Evolutionary conservation across 92 coral and sea anemone species (phyloP).

Genomic region (Bergia sp.): DNA sequence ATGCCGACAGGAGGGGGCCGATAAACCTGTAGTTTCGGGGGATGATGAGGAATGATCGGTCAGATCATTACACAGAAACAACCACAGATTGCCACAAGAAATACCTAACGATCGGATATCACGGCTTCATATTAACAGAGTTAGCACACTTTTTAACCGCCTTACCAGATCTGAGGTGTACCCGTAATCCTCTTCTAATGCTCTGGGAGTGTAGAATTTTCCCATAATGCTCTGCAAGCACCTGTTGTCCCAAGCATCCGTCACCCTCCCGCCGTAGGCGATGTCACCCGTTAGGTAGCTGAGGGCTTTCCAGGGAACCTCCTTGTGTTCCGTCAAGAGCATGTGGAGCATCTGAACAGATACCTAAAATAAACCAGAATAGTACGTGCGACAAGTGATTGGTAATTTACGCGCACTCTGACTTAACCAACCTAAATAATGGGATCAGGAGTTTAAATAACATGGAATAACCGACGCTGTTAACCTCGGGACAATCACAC

Average conservation of each 20-base stretch:
- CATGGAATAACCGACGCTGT: neutral
- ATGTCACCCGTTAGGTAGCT: slow-evolving; percentile 91
- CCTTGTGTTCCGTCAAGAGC: slow-evolving; percentile 90
- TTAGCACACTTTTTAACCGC: no score
- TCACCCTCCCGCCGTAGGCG: slow-evolving; percentile 97
- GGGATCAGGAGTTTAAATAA: neutral
- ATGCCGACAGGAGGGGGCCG: slow-evolving; percentile 94
- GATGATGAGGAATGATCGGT: neutral
- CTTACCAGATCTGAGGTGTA: slow-evolving; percentile 84
- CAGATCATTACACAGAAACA: neutral
- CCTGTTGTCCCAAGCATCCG: slow-evolving; percentile 96
- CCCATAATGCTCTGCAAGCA: slow-evolving; percentile 86
- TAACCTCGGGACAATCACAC: neutral
- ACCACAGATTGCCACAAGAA: neutral
- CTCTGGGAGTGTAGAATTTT: slow-evolving; percentile 80
- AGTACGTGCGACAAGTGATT: neutral
- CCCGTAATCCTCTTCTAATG: slow-evolving; percentile 79
- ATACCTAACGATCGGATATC: no score
- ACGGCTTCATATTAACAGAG: no score
- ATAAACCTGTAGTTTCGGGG: slow-evolving; percentile 64
- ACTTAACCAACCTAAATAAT: no score
- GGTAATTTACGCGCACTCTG: neutral
- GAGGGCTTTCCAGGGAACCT: slow-evolving; percentile 93
- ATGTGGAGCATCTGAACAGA: slow-evolving; percentile 92
- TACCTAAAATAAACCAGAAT: slow-evolving; percentile 57